These are phyloP conservation scores for Biston stratarius DNA, from an alignment of 2,888 invertebrate species.

Conservation along the genomic window DNA sequence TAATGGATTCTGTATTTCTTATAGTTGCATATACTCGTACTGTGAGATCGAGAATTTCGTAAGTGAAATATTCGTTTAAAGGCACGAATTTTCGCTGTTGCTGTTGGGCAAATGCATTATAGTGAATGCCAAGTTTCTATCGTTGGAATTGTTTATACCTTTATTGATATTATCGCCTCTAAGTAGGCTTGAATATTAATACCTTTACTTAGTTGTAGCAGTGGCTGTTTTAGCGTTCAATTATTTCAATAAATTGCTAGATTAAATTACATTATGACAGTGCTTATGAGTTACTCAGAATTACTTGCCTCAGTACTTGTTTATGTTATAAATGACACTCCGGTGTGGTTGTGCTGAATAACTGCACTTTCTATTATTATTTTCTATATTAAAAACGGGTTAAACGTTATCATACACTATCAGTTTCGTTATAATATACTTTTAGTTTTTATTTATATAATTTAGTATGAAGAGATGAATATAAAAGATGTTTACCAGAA, in stretches of 20 bases:
- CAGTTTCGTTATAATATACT: slow-evolving; percentile 6
- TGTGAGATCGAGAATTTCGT: slow-evolving; percentile 12
- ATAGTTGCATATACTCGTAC: slow-evolving; percentile 1
- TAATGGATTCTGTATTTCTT: no score
- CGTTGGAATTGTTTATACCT: slow-evolving; percentile 28
- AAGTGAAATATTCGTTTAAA: slow-evolving; percentile 14
- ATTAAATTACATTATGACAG: slow-evolving; percentile 42
- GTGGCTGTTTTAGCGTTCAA: slow-evolving; percentile 41
- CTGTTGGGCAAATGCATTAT: slow-evolving; percentile 27
- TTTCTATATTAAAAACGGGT: slow-evolving; percentile 20
- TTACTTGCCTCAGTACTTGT: slow-evolving; percentile 20
- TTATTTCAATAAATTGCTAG: slow-evolving; percentile 40
- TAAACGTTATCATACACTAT: slow-evolving; percentile 7
- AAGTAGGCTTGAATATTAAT: slow-evolving; percentile 34
- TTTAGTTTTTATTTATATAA: slow-evolving; percentile 7
- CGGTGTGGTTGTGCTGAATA: slow-evolving; percentile 17
- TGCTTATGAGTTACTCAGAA: slow-evolving; percentile 21
- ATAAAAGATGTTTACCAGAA: no score
- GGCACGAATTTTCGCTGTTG: slow-evolving; percentile 26
- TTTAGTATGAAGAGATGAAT: no score
- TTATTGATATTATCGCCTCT: slow-evolving; percentile 32
- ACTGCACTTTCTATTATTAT: slow-evolving; percentile 24
- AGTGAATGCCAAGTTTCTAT: slow-evolving; percentile 27
- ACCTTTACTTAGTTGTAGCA: slow-evolving; percentile 32
- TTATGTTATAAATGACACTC: slow-evolving; percentile 22